These are phyloP conservation scores for Pangasius macronema DNA, from an alignment of 2,797 vertebrate species.

Conservation along the genomic window DNA sequence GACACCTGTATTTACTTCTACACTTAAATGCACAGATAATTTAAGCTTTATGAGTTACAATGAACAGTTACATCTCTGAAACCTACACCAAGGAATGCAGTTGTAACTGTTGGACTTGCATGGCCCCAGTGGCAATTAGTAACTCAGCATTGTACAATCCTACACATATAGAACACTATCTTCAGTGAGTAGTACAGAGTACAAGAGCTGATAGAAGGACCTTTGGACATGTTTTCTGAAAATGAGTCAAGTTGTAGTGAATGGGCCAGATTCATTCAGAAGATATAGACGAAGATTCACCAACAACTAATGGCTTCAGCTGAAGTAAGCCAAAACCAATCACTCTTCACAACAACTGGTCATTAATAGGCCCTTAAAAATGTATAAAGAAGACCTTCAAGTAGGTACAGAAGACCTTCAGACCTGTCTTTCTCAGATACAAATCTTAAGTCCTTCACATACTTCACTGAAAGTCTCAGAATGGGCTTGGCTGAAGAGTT, in stretches of 20 bases:
- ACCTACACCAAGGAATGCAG: not conserved
- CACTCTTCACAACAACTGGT: not conserved
- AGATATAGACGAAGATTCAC: constrained; percentile 28
- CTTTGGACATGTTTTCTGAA: constrained; percentile 53
- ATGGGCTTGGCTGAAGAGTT: not conserved
- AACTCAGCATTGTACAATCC: constrained; percentile 38
- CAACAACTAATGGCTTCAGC: not conserved
- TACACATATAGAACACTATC: constrained; percentile 6
- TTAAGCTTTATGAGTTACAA: not conserved
- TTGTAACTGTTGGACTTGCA: constrained; percentile 26
- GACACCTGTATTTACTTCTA: not conserved
- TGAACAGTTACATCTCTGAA: constrained; percentile 7
- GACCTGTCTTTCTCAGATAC: not conserved
- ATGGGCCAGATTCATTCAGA: constrained; percentile 43
- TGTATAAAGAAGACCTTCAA: not conserved
- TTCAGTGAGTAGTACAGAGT: constrained; percentile 37
- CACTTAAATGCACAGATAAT: not conserved
- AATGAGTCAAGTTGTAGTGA: constrained; percentile 32
- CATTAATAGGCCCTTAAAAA: not conserved
- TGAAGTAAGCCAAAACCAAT: not conserved
- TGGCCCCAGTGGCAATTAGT: constrained; percentile 34
- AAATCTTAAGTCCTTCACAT: not conserved
- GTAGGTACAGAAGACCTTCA: not conserved
- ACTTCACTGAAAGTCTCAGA: not conserved
- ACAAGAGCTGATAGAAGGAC: constrained; percentile 49